Conservation (phyloP, 2,888 invertebrate species). For the Chromoteleia sp. region DNA sequence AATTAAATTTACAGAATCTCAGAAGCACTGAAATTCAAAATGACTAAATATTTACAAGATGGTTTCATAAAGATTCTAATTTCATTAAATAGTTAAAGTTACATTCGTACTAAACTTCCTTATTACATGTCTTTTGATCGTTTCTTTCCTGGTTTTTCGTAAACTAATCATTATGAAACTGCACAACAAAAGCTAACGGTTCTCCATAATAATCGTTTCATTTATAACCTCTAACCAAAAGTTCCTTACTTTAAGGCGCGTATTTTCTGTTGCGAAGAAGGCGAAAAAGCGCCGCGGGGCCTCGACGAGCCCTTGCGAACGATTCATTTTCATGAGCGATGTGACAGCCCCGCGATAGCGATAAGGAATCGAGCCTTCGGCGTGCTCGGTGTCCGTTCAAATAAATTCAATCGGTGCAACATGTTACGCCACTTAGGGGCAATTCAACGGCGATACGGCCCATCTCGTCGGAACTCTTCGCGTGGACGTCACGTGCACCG, state of each 20-base stretch:
- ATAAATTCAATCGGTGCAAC: conserved; percentile 79
- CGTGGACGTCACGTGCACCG: conserved; percentile 49
- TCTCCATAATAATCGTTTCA: conserved; percentile 1
- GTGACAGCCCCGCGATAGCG: conserved; percentile 47
- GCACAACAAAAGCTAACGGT: background rate
- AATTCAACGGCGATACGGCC: conserved; percentile 57
- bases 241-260: conserved; percentile 23
- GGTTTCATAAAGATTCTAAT: no score
- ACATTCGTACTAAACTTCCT: no score
- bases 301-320: conserved; percentile 47
- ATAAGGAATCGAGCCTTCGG: conserved; percentile 71
- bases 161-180: no score
- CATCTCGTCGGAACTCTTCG: conserved; percentile 33
- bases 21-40: no score
- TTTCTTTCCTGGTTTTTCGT: no score
- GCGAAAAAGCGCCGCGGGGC: conserved; percentile 67
- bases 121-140: no score
- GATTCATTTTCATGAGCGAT: conserved; percentile 74
- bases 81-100: no score
- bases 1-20: no score
- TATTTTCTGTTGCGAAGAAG: conserved; percentile 39
- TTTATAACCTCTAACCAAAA: conserved; percentile 16
- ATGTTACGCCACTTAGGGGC: conserved; percentile 78
- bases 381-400: conserved; percentile 71
- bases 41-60: no score